Conservation (phyloP, 1,140 invertebrate species). For the Meloidogyne hapla region DNA sequence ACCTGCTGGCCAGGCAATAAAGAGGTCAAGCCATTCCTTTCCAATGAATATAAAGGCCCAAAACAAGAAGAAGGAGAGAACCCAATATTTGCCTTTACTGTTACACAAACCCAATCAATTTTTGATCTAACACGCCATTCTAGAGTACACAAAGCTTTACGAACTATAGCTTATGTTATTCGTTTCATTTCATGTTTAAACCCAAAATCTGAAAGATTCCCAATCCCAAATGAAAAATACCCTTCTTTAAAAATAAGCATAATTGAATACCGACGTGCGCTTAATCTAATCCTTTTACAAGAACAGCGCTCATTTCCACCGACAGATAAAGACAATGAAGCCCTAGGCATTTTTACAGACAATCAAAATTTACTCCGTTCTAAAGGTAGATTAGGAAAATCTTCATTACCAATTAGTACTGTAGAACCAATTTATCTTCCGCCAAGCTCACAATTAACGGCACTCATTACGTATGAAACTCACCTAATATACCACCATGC, state of each 20-base stretch:
- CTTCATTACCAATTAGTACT: not conserved
- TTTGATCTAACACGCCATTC: not conserved
- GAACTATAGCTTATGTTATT: not conserved
- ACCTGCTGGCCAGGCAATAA: not conserved
- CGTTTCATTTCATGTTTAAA: not conserved
- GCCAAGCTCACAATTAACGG: not conserved
- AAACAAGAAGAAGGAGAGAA: not conserved
- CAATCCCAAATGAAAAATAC: no score
- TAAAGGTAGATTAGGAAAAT: constrained; percentile 7
- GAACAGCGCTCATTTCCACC: not conserved
- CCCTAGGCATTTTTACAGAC: not conserved
- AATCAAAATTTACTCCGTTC: not conserved
- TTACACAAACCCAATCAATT: not conserved
- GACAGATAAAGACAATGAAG: not conserved
- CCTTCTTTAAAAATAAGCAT: no score
- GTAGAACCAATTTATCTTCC: constrained; percentile 5
- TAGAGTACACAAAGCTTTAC: not conserved
- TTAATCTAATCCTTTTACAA: not conserved
- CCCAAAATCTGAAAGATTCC: not conserved
- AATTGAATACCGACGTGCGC: no score
- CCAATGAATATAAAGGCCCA: not conserved
- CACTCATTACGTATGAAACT: not conserved
- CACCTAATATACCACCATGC: not conserved
- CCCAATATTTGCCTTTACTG: not conserved
- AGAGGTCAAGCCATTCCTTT: not conserved